Evolutionary conservation across 1,140 invertebrate genomes (phyloP).

Genomic region (Sminthurides bifidus): DNA sequence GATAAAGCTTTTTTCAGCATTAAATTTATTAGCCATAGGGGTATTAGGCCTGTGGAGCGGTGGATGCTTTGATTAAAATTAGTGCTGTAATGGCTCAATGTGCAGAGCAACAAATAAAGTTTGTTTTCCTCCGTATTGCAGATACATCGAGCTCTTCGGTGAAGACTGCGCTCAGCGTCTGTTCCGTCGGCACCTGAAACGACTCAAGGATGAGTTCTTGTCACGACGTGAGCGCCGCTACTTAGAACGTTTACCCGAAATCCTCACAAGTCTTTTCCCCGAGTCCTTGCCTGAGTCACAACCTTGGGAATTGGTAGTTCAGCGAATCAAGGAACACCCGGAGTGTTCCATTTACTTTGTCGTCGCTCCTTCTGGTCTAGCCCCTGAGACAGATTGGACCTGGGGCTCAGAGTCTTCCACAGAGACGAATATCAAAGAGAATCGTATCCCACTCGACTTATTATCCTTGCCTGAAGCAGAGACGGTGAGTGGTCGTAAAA

Average conservation of each 20-base stretch:
- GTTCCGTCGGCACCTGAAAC: slow-evolving; percentile 69
- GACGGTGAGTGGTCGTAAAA: slow-evolving; percentile 20
- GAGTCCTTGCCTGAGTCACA: slow-evolving; percentile 38
- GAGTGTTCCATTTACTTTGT: slow-evolving; percentile 45
- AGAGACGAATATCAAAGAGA: slow-evolving; percentile 30
- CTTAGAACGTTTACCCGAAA: slow-evolving; percentile 63
- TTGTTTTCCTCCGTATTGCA: slow-evolving; percentile 14
- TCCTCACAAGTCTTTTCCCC: slow-evolving; percentile 69
- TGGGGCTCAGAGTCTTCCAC: slow-evolving; percentile 28
- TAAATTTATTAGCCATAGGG: no score
- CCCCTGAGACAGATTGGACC: slow-evolving; percentile 33
- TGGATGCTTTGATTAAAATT: no score
- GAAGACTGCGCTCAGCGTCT: slow-evolving; percentile 67
- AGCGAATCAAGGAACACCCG: slow-evolving; percentile 40
- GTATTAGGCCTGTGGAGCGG: no score
- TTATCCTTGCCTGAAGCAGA: slow-evolving; percentile 28
- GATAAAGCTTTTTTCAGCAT: no score
- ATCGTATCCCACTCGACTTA: slow-evolving; percentile 28
- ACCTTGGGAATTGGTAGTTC: slow-evolving; percentile 40
- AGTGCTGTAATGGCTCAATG: no score
- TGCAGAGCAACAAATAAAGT: neutral
- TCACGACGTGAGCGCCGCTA: slow-evolving; percentile 66
- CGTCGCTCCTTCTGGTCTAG: slow-evolving; percentile 37
- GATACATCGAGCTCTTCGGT: slow-evolving; percentile 79
- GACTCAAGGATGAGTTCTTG: slow-evolving; percentile 73